Base-by-base conservation (phyloP, 1,140 invertebrate genomes). In the Cephus cinctus region DNA sequence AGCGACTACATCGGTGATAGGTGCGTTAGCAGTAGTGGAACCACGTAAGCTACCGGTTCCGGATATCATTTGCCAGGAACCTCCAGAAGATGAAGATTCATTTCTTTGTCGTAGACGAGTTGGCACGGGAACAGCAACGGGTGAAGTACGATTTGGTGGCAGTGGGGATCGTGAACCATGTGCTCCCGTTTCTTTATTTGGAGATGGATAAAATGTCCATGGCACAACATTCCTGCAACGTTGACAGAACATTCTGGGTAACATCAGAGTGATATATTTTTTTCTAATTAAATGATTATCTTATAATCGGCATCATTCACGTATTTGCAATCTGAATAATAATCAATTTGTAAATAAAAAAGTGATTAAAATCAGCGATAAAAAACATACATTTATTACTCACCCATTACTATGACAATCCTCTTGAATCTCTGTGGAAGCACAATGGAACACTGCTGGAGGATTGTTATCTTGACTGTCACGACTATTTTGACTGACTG, bases 61-160 rank as follows among this genome's bases (percentile, higher is more conserved):
- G 6, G 83, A 82, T 38, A 86, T 82, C 61, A 86, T 78, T 59
- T 87, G 84, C 85, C 85, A 87, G 55, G 84, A 86, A 43, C 78
- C 80, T 3, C 72, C 73, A 30, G 78, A 80, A 23, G 79, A 73
- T 12, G 79, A 76, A 2, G 82, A 83, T 54, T 84, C 82, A 43
- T 83, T 80, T 12, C 82, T 68, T 53, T 83, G 81, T 12, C 81
- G 75, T 23, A 79, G 49, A 32, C 71, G 70, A 21, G 63, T 65
- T 12, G 74, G 69, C 22, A 71, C 65, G 14, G 75, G 80, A 39
- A 84, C 82, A 5, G 82, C 78, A 6, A 83, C 80, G n/a, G 82
- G 82, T 53, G 82, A 83, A 18, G 81, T 83, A 46, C 77, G 67
- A 44, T 75, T 80, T 16, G 67, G 54, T 42, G 67, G 59, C 5